phyloP scores from a whole-genome alignment of 2,797 vertebrate species.

The Malurus leucopterus region DNA sequence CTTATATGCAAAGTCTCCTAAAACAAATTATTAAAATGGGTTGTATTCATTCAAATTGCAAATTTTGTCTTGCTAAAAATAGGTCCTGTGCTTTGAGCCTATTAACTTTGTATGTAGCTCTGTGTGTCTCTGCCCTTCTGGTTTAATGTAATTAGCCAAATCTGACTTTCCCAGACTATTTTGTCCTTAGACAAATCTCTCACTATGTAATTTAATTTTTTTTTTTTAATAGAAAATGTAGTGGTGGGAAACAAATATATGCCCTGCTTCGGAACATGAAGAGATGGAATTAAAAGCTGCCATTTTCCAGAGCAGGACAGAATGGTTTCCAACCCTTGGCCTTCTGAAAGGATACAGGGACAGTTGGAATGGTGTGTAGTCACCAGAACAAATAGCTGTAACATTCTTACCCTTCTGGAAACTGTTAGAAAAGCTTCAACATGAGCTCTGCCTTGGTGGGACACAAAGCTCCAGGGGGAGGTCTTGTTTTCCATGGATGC shows the following conservation, averaged over 20 bases:
- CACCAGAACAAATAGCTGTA: background rate
- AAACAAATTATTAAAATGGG: background rate
- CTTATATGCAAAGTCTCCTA: background rate
- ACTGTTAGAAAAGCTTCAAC: background rate
- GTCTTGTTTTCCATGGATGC: background rate
- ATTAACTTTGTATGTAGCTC: background rate
- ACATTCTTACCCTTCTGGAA: background rate
- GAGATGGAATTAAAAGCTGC: background rate
- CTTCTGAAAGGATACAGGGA: background rate
- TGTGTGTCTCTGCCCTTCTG: background rate
- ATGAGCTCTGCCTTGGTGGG: background rate
- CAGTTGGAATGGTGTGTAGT: background rate
- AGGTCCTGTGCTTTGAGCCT: background rate
- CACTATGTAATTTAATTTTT: background rate
- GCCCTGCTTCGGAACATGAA: background rate
- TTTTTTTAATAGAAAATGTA: background rate
- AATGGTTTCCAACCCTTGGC: background rate
- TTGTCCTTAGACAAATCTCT: background rate
- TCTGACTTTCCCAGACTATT: background rate
- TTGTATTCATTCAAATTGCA: background rate
- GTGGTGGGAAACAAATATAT: background rate
- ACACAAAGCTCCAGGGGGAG: background rate
- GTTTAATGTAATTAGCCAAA: background rate
- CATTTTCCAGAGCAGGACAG: background rate
- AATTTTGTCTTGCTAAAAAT: background rate